Evolutionary conservation across 2,797 vertebrate genomes (phyloP).

Genomic region (Xenopus petersii): DNA sequence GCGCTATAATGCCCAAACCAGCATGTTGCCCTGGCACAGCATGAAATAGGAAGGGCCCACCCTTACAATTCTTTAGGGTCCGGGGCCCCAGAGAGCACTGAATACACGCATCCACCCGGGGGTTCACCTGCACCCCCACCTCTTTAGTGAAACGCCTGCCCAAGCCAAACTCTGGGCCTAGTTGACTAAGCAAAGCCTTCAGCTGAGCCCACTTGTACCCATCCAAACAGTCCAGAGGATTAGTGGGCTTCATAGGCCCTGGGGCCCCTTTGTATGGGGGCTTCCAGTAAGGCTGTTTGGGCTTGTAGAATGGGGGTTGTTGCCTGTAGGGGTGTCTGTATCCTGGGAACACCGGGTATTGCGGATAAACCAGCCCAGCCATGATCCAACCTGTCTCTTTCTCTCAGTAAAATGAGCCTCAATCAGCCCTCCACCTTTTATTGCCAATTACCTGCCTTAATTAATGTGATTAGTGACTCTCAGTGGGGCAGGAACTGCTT

Average conservation of each 20-base stretch:
- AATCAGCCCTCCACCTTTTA: not conserved
- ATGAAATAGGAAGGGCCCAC: not conserved
- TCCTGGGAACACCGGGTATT: conserved; percentile 56
- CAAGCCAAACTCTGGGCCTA: conserved; percentile 62
- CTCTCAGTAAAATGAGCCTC: not conserved
- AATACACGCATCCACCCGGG: conserved; percentile 70
- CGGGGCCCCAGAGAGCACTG: conserved; percentile 87
- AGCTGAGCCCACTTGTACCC: conserved; percentile 71
- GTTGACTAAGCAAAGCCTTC: conserved; percentile 75
- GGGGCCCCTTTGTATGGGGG: conserved; percentile 55
- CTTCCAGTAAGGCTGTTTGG: conserved; percentile 69
- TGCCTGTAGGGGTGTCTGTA: conserved; percentile 50
- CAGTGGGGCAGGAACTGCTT: not conserved
- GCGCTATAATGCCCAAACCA: not conserved
- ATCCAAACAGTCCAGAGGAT: conserved; percentile 73
- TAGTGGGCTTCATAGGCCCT: conserved; percentile 49
- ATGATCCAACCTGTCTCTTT: conserved; percentile 55
- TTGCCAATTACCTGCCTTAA: conserved; percentile 4
- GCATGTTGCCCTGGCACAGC: conserved; percentile 15
- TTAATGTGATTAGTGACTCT: not conserved
- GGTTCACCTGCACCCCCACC: conserved; percentile 85
- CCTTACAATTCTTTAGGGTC: conserved; percentile 62
- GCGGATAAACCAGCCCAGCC: conserved; percentile 72
- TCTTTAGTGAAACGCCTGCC: conserved; percentile 71
- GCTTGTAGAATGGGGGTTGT: not conserved